Conservation (phyloP, 1,140 invertebrate species). For the Calephelis nemesis region DNA sequence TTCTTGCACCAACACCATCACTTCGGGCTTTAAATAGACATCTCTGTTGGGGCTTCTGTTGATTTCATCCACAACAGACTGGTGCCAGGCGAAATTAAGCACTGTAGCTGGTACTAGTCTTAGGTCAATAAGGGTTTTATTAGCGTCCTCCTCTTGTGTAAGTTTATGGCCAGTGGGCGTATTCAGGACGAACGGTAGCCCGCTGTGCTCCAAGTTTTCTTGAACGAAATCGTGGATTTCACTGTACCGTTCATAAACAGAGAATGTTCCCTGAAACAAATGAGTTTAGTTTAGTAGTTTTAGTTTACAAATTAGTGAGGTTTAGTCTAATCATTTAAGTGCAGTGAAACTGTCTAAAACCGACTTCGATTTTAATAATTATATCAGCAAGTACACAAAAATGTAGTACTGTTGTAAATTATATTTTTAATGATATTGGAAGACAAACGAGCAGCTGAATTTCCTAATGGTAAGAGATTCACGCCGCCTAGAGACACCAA, state of each 20-base stretch:
- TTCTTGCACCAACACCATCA: conserved; percentile 84
- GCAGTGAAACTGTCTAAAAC: neutral
- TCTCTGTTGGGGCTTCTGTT: conserved; percentile 77
- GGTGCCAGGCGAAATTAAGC: conserved; percentile 84
- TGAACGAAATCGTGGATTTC: conserved; percentile 86
- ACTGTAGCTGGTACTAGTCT: conserved; percentile 87
- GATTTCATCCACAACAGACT: conserved; percentile 72
- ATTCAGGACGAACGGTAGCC: conserved; percentile 83
- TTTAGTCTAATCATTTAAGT: neutral
- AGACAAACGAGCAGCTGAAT: too few species aligned
- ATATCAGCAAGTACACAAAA: too few species aligned
- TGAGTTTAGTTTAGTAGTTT: neutral
- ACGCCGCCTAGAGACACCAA: too few species aligned
- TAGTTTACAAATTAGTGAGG: too few species aligned
- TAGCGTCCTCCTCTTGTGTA: conserved; percentile 79
- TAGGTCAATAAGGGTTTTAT: conserved; percentile 84
- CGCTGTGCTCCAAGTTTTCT: conserved; percentile 84
- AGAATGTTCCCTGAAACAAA: conserved; percentile 87
- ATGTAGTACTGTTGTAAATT: too few species aligned
- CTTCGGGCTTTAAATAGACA: conserved; percentile 86
- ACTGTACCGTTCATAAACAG: conserved; percentile 86
- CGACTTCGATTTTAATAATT: too few species aligned
- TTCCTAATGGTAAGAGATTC: too few species aligned
- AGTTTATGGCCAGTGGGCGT: conserved; percentile 83
- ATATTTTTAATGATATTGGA: too few species aligned